These are phyloP conservation scores for Cheilosia grossa DNA, from an alignment of 2,888 invertebrate genomes.

Conservation along the genomic window DNA sequence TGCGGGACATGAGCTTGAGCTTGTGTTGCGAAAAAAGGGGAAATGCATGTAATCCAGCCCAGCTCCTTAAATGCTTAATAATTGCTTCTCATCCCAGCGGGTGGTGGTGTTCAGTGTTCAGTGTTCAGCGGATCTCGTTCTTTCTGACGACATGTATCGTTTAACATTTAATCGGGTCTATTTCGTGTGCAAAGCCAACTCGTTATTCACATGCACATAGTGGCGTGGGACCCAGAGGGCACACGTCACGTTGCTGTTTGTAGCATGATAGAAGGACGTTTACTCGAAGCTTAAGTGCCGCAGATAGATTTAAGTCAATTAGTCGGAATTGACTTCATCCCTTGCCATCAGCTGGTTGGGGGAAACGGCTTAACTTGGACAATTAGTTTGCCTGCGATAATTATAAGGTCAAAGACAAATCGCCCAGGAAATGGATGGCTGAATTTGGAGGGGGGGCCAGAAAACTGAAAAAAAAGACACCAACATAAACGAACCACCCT, in stretches of 20 bases:
- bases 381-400: constrained; percentile 70
- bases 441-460: neutral
- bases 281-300: constrained; percentile 53
- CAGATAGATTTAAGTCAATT: constrained; percentile 75
- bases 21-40: neutral
- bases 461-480: neutral
- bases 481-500: constrained; percentile 11
- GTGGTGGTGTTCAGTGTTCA: neutral
- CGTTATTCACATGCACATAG: constrained; percentile 54
- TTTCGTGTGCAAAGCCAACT: constrained; percentile 67
- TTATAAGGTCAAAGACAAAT: constrained; percentile 71
- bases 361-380: constrained; percentile 64
- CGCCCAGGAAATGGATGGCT: constrained; percentile 57
- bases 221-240: neutral
- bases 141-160: constrained; percentile 48
- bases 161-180: constrained; percentile 67
- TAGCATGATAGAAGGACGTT: constrained; percentile 68
- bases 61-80: constrained; percentile 65
- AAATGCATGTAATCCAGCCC: constrained; percentile 3
- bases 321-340: constrained; percentile 66
- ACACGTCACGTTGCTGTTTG: constrained; percentile 21
- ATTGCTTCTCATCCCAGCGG: constrained; percentile 46
- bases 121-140: neutral
- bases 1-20: neutral
- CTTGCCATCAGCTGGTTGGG: constrained; percentile 13